Base-by-base conservation (phyloP, 2,888 invertebrate genomes). In the Archips xylosteana region DNA sequence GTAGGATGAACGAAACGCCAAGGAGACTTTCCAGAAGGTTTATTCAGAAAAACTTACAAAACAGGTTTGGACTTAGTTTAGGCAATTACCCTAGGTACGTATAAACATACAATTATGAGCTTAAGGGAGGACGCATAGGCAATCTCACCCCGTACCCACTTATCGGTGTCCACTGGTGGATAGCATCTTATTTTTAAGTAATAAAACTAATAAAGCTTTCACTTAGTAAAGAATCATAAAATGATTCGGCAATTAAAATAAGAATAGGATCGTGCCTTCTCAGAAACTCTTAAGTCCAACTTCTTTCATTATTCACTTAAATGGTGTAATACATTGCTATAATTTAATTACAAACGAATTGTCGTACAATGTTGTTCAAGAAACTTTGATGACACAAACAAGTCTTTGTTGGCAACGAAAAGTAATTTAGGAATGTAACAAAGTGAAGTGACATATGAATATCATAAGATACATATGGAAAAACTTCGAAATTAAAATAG, bases 241-340 rank as follows among this genome's bases (percentile, higher is more conserved):
- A 71, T n/a, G 49, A 60, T 65, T 71, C 15, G n/a, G 68, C 32
- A 59, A 64, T 64, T 57, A 47, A 60, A 59, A 73, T 60, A 39
- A 68, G 59, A 59, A 63, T 63, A 39, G 62, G n/a, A 63, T 39
- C 36, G 36, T 68, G 77, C 78, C 76, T 75, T 72, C 77, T 71
- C 74, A 78, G 75, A 78, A 80, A 80, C 73, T 79, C 74, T 77
- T 67, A 75, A 61, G 15, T 78, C 75, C 78, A 87, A 85, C 81
- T 86, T 84, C 72, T 80, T 84, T 88, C 84, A 89, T 89, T 85
- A 87, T 79, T 82, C 63, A 69, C 51, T 51, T 76, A 88, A 90
- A 89, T 89, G 86, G 86, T 84, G 82, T 85, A 83, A 86, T 84
- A 84, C 82, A 84, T 86, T 81, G 81, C 83, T 83, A 86, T 54